These are phyloP conservation scores for Brachionus plicatilis DNA, from an alignment of 1,140 invertebrate species.

Conservation along the genomic window DNA sequence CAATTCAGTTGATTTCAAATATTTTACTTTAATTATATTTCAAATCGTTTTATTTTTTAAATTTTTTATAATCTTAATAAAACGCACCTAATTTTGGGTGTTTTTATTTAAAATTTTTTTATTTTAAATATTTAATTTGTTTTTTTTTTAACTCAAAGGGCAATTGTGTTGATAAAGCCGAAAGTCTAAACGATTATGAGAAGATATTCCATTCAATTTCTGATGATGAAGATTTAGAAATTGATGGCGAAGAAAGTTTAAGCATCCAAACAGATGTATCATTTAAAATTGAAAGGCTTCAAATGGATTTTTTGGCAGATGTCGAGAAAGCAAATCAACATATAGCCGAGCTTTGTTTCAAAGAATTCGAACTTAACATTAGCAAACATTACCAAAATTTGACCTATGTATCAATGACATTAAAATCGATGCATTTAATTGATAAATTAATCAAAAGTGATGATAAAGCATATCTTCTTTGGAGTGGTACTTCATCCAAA, in stretches of 20 bases:
- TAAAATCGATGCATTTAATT: neutral
- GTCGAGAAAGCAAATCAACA: neutral
- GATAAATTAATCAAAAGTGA: slow-evolving; percentile 7
- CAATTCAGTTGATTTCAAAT: too few species aligned
- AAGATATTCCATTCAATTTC: neutral
- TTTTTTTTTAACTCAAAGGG: neutral
- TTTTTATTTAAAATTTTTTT: neutral
- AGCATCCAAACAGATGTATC: neutral
- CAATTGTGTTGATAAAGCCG: neutral
- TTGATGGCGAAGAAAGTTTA: neutral
- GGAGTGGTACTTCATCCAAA: neutral
- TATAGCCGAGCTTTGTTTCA: slow-evolving; percentile 62
- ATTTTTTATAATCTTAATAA: too few species aligned
- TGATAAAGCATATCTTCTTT: slow-evolving; percentile 12
- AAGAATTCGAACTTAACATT: slow-evolving; percentile 51
- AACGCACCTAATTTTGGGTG: neutral
- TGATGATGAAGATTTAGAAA: neutral
- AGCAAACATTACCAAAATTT: neutral
- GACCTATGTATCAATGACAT: neutral
- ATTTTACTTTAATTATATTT: too few species aligned
- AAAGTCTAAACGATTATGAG: neutral
- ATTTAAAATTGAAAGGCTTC: slow-evolving; percentile 17
- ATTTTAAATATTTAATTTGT: neutral
- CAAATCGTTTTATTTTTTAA: too few species aligned
- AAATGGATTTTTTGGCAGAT: slow-evolving; percentile 16